Conservation (phyloP, 2,113 vertebrate genomes). For the Barnardius zonarius region DNA sequence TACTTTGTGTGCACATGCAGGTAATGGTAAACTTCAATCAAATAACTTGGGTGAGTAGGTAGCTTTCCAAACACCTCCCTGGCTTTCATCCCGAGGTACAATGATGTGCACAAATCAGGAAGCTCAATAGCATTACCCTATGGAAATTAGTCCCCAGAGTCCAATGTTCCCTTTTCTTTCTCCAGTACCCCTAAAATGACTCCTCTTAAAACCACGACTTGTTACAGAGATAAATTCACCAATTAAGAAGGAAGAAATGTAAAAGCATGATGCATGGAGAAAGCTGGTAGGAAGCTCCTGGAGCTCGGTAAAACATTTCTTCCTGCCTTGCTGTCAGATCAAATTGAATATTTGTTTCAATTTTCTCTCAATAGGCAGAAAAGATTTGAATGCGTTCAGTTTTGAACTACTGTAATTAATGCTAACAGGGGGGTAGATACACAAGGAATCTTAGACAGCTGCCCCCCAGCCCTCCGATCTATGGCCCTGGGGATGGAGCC, state of each 20-base stretch:
- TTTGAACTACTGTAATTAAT: background rate
- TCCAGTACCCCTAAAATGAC: background rate
- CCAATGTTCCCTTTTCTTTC: conserved; percentile 21
- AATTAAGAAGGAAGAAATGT: background rate
- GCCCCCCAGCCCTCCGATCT: background rate
- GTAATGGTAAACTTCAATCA: conserved; percentile 2
- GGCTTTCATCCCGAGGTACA: background rate
- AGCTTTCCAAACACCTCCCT: background rate
- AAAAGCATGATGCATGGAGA: background rate
- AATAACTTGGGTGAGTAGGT: conserved; percentile 1
- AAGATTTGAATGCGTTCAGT: background rate
- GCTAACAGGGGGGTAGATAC: background rate
- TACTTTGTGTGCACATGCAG: background rate
- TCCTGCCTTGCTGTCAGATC: background rate
- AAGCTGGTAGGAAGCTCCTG: background rate
- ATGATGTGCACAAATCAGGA: conserved; percentile 17
- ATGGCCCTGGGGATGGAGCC: fast-evolving
- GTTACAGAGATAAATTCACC: background rate
- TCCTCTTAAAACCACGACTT: conserved; percentile 2
- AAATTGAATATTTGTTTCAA: background rate
- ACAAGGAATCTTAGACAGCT: background rate
- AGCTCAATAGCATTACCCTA: conserved; percentile 32
- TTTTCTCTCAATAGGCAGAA: background rate
- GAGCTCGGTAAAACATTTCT: background rate
- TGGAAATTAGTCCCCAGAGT: conserved; percentile 39